Base-by-base conservation (phyloP, 2,888 invertebrate genomes). In the Patella depressa region DNA sequence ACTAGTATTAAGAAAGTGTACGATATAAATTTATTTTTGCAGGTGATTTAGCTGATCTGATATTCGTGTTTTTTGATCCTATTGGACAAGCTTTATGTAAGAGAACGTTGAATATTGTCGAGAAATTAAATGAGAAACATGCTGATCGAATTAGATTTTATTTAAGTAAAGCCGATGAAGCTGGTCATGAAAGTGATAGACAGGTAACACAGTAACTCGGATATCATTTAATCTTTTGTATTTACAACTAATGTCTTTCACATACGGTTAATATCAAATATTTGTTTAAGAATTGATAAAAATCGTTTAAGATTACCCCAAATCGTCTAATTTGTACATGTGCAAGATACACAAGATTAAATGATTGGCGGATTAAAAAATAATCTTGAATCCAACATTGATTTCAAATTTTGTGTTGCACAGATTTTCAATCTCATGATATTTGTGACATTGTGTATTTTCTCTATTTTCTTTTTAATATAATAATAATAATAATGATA, bases 1-100 rank as follows among this genome's bases (percentile, higher is more conserved):
- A 45, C 9, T 45, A 9, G 45, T 45, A 45, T 45, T 45, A 7
- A 45, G 45, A 45, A 45, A 45, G 9, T 45, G 45, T 45, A 9
- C 1, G 9, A 45, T 45, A 45, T 45, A 9, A 45, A 45, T 45
- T 45, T 45, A 45, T 45, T 45, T 7, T 45, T 83, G 29, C 85
- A 91, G 91, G 91, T 79, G 90, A 91, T 83, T 82, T 89, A 14
- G 93, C 93, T 14, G 94, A 94, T 85, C 88, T 93, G 81, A 93
- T 94, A 75, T 93, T 93, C 87, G 93, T 93, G 17, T 94, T 94
- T 91, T 94, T 94, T 85, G 94, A 94, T 86, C 94, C 93, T 0
- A 93, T 93, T 88, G 94, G 94, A 34, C 93, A 94, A 88, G 93
- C 93, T 5, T 87, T 94, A 75, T 94, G 94, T 86, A 93, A 93